Percentiles rank a stretch among this genome's conserved stretches.
Evolutionary conservation across 1,140 invertebrate genomes (phyloP).

Genomic region (Phymastichus coffea): DNA sequence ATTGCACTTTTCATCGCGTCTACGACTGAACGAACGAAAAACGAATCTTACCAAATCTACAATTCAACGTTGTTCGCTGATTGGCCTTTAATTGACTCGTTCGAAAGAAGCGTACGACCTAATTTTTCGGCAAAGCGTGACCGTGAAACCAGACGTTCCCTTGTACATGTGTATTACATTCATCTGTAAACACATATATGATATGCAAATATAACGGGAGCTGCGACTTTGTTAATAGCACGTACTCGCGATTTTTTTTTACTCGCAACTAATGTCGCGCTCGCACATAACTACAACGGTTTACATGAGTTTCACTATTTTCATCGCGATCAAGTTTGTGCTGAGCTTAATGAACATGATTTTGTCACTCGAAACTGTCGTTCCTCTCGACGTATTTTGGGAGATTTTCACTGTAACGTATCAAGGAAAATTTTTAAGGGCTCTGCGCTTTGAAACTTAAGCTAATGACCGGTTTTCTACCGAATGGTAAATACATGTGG

Average conservation of each 20-base stretch:
- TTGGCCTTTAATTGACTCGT: slow-evolving; percentile 12
- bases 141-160: slow-evolving; percentile 6
- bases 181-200: background rate
- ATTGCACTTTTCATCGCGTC: slow-evolving; percentile 9
- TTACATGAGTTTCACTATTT: too few species aligned
- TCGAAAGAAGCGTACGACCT: slow-evolving; percentile 8
- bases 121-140: slow-evolving; percentile 27
- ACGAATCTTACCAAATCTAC: background rate
- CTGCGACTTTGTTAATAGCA: slow-evolving; percentile 7
- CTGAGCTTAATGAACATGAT: too few species aligned
- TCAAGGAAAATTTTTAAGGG: too few species aligned
- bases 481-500: too few species aligned
- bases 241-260: slow-evolving; percentile 5
- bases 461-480: too few species aligned
- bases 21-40: background rate
- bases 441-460: too few species aligned
- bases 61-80: background rate
- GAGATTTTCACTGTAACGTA: too few species aligned
- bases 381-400: too few species aligned
- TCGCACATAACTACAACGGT: too few species aligned
- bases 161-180: background rate
- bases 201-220: slow-evolving; percentile 13
- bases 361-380: too few species aligned
- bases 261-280: background rate
- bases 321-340: too few species aligned